Evolutionary conservation across 2,113 vertebrate species (phyloP).

Genomic region (Serilophus lunatus): DNA sequence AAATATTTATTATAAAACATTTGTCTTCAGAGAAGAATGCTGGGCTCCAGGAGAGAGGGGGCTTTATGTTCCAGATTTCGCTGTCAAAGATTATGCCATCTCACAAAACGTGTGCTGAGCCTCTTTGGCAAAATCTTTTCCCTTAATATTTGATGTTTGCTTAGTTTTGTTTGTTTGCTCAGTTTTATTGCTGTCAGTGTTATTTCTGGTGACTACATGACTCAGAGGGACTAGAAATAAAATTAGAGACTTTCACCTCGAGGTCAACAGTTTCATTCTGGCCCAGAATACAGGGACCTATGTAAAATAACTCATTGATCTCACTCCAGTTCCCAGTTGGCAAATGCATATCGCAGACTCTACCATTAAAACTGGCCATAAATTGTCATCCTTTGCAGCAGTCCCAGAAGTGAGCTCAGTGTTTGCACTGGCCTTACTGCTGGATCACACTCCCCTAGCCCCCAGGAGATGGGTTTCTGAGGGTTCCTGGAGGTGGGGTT

Average conservation of each 20-base stretch:
- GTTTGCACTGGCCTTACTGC: background rate
- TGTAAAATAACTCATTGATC: slow-evolving; percentile 56
- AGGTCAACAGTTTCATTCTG: slow-evolving; percentile 59
- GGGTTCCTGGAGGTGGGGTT: background rate
- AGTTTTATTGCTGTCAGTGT: slow-evolving; percentile 53
- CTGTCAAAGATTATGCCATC: slow-evolving; percentile 18
- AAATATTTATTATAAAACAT: slow-evolving; percentile 28
- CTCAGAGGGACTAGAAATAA: slow-evolving; percentile 55
- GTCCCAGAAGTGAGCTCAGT: slow-evolving; percentile 50
- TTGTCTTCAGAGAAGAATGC: background rate
- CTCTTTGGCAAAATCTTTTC: slow-evolving; percentile 26
- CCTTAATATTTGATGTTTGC: slow-evolving; percentile 54
- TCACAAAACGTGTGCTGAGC: slow-evolving; percentile 22
- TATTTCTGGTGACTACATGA: slow-evolving; percentile 65
- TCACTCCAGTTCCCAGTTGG: slow-evolving; percentile 52
- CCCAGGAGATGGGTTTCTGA: background rate
- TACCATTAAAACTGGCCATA: slow-evolving; percentile 26
- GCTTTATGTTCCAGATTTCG: background rate
- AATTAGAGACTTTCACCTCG: slow-evolving; percentile 57
- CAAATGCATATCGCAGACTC: slow-evolving; percentile 27
- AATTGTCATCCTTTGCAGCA: slow-evolving; percentile 40
- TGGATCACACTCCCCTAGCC: background rate
- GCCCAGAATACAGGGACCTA: slow-evolving; percentile 28
- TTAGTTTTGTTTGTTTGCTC: slow-evolving; percentile 64
- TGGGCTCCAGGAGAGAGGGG: slow-evolving; percentile 6